phyloP scores from a whole-genome alignment of 2,888 invertebrate genomes.

The Drosophila neoperkinsi region DNA sequence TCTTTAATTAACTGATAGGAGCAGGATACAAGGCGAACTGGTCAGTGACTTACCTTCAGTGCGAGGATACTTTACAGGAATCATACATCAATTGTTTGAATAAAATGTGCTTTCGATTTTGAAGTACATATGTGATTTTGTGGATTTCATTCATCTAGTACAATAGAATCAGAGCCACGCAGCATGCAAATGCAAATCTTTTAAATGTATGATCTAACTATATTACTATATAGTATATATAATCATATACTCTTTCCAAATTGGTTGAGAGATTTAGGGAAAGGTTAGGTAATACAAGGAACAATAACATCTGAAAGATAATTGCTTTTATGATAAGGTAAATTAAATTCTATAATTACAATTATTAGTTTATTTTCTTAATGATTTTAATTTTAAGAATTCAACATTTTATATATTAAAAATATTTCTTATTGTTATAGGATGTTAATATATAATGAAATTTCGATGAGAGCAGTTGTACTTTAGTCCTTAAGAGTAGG shows the following conservation, averaged over 20 bases:
- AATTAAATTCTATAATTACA: background rate
- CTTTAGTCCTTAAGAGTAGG: background rate
- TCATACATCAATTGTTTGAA: constrained; percentile 38
- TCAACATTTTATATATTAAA: background rate
- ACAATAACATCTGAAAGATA: background rate
- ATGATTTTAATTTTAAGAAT: background rate
- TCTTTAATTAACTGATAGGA: constrained; percentile 19
- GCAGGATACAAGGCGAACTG: constrained; percentile 25
- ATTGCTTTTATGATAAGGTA: background rate
- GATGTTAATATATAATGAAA: background rate
- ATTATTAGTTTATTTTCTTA: background rate
- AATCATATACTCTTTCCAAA: constrained; percentile 40
- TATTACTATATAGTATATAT: background rate
- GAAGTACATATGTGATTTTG: constrained; percentile 22
- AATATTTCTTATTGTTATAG: background rate
- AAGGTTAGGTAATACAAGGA: background rate
- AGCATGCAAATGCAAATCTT: constrained; percentile 60
- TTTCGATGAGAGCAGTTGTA: background rate
- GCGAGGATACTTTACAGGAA: constrained; percentile 49
- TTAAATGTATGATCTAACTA: constrained; percentile 13
- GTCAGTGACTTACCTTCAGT: constrained; percentile 49
- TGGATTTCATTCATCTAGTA: constrained; percentile 17
- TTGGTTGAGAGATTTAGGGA: background rate
- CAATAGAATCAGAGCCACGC: constrained; percentile 29
- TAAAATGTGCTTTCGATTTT: constrained; percentile 36